These are phyloP conservation scores for Engraulis encrasicolus DNA, from an alignment of 2,113 vertebrate genomes.

Conservation along the genomic window DNA sequence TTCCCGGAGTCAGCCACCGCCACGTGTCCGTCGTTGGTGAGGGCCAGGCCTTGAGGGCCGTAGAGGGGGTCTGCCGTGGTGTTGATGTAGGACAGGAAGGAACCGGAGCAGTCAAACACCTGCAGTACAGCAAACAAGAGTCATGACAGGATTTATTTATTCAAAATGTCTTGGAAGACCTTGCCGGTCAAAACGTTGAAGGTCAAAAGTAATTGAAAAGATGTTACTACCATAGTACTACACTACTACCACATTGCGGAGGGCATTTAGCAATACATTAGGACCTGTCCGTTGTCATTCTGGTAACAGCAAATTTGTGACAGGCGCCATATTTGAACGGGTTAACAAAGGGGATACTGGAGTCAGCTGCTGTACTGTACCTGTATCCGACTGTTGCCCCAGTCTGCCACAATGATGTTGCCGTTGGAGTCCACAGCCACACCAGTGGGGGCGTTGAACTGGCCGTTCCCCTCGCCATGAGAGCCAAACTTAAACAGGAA, in stretches of 20 bases:
- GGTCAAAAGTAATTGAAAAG: too few species aligned
- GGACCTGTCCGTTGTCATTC: too few species aligned
- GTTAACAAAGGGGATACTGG: too few species aligned
- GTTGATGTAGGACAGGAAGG: conserved; percentile 97
- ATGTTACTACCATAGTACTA: too few species aligned
- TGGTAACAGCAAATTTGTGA: too few species aligned
- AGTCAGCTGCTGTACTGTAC: too few species aligned
- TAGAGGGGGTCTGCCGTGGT: conserved; percentile 93
- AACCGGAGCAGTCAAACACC: conserved; percentile 96
- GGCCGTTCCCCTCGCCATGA: conserved; percentile 93
- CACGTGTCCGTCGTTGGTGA: conserved; percentile 94
- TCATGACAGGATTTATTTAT: too few species aligned
- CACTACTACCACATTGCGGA: too few species aligned
- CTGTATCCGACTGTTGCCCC: conserved; percentile 98
- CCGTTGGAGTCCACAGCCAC: conserved; percentile 92
- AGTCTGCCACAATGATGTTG: conserved; percentile 97
- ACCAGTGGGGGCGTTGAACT: conserved; percentile 95
- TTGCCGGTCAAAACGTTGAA: too few species aligned
- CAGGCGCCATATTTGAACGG: too few species aligned
- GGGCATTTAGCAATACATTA: too few species aligned
- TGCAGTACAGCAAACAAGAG: conserved; percentile 60
- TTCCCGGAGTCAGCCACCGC: conserved; percentile 95
- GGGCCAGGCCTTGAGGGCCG: conserved; percentile 91
- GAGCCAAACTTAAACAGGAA: conserved; percentile 99
- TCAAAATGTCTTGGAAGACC: too few species aligned